A percentile compares a stretch with the other conserved stretches of the same genome.
Conservation (phyloP, 2,888 invertebrate species). For the Spisula solida region DNA sequence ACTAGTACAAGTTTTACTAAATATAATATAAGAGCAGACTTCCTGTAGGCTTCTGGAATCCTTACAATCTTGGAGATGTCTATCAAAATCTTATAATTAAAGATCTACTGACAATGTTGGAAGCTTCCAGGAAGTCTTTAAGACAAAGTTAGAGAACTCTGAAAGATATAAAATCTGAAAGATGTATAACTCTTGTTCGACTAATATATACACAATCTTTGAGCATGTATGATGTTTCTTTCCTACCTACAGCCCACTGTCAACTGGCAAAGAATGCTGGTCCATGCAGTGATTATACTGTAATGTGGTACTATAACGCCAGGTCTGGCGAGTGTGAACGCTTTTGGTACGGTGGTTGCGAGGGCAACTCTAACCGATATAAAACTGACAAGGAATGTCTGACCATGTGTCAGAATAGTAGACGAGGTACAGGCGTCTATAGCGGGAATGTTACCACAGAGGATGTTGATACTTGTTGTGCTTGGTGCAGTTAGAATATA, state of each 20-base stretch:
- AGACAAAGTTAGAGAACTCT: not conserved
- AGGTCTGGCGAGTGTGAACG: conserved; percentile 91
- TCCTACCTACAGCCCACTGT: conserved; percentile 62
- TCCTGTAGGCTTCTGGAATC: not conserved
- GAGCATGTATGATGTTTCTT: conserved; percentile 39
- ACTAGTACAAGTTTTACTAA: not conserved
- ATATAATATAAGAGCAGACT: not conserved
- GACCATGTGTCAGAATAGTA: conserved; percentile 60
- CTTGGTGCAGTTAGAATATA: not conserved
- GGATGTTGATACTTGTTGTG: conserved; percentile 15
- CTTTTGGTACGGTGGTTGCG: conserved; percentile 91
- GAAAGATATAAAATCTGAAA: not conserved
- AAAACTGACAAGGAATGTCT: conserved; percentile 76
- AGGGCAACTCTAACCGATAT: conserved; percentile 91
- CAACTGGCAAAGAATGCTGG: conserved; percentile 67
- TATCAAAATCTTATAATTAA: not conserved
- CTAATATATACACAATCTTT: not conserved
- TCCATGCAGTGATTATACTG: conserved; percentile 80
- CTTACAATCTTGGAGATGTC: not conserved
- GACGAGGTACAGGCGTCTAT: conserved; percentile 59
- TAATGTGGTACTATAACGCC: conserved; percentile 84
- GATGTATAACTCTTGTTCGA: not conserved
- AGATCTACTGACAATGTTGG: not conserved
- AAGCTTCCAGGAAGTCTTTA: not conserved
- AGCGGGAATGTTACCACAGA: not conserved